phyloP scores from a whole-genome alignment of 2,113 vertebrate genomes.

The Cryptotis parvus region DNA sequence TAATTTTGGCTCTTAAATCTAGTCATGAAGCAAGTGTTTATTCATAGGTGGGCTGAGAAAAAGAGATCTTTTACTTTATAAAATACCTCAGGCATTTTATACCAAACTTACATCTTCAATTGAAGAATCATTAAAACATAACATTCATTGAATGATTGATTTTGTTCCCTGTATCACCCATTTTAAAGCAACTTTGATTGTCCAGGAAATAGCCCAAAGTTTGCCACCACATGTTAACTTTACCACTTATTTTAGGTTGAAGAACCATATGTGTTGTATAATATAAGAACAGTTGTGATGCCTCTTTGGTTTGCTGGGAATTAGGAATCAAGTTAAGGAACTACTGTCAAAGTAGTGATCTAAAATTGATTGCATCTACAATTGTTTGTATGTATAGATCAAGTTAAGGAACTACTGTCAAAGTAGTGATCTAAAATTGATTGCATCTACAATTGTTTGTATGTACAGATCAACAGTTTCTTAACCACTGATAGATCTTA shows the following conservation, averaged over 20 bases:
- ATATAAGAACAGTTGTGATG: neutral
- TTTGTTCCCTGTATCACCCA: neutral
- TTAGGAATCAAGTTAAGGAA: neutral
- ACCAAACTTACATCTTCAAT: constrained; percentile 30
- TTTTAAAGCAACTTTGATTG: neutral
- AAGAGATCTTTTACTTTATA: neutral
- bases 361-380: neutral
- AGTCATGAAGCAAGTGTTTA: neutral
- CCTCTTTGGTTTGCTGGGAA: neutral
- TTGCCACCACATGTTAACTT: neutral
- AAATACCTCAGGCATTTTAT: neutral
- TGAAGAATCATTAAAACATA: constrained; percentile 8
- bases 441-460: neutral
- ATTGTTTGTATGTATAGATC: neutral
- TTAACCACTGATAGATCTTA: neutral
- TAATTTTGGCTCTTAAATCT: neutral
- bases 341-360: neutral
- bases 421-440: neutral
- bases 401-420: neutral
- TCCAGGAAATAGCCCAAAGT: neutral
- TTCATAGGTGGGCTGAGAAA: neutral
- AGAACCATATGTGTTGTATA: neutral
- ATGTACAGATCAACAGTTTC: neutral
- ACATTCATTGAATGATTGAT: neutral
- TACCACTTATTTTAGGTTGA: neutral